phyloP scores from a whole-genome alignment of 2,113 vertebrate species.

The Rhinoderma darwinii region DNA sequence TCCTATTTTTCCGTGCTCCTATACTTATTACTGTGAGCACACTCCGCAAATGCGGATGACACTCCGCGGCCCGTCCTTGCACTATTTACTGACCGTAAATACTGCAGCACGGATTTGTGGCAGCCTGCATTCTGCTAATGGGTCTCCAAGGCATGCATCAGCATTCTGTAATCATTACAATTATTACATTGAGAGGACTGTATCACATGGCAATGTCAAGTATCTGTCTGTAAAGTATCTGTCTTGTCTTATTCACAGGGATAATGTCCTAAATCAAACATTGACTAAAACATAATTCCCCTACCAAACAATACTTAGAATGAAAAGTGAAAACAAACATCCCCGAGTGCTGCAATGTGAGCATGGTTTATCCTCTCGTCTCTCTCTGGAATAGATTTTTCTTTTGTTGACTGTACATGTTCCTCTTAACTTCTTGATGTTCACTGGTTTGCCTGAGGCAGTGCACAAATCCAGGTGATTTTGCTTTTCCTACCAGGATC shows the following conservation, averaged over 20 bases:
- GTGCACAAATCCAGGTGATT: slow-evolving; percentile 63
- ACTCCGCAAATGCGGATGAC: no score
- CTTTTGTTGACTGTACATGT: slow-evolving; percentile 62
- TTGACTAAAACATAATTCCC: neutral
- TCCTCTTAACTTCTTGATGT: slow-evolving; percentile 68
- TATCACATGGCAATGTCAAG: no score
- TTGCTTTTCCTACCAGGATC: slow-evolving; percentile 61
- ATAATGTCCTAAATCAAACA: neutral
- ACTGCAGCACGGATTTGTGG: no score
- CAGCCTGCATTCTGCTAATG: neutral
- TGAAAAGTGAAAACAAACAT: slow-evolving; percentile 5
- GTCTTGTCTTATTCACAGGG: neutral
- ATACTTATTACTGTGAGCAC: no score
- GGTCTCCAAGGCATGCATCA: neutral
- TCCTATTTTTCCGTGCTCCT: no score
- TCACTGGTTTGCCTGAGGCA: slow-evolving; percentile 68
- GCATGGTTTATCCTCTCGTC: slow-evolving; percentile 10
- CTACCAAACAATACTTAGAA: neutral
- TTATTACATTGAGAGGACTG: neutral
- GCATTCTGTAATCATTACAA: neutral
- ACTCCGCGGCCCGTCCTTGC: no score
- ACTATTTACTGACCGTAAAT: no score
- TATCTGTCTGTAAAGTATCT: neutral
- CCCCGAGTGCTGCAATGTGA: neutral
- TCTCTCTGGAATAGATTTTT: slow-evolving; percentile 67